phyloP scores from a whole-genome alignment of 2,888 invertebrate genomes.

The Pachycephus smyrnensis region DNA sequence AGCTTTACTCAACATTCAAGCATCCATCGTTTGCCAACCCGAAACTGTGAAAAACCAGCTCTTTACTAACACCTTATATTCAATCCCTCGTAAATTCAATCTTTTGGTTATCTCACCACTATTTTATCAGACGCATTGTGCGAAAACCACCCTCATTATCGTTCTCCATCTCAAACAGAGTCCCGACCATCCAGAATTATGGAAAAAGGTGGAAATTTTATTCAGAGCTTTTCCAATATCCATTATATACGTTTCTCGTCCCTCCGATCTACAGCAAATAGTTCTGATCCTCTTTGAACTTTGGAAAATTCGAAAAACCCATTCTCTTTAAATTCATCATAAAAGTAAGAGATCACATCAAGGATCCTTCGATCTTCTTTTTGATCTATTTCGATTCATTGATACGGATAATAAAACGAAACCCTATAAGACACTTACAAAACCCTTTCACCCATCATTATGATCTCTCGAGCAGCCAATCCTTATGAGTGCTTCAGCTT shows the following conservation, averaged over 20 bases:
- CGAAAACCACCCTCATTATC: not conserved
- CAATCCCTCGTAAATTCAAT: not conserved
- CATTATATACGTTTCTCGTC: not conserved
- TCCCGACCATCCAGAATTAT: not conserved
- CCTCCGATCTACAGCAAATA: not conserved
- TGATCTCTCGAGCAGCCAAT: not conserved
- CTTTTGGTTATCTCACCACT: not conserved
- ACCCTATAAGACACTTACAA: not conserved
- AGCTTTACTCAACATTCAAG: not conserved
- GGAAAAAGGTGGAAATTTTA: not conserved
- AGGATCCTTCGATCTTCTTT: not conserved
- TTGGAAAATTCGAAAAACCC: not conserved
- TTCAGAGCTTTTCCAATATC: not conserved
- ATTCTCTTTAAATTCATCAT: not conserved
- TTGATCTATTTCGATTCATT: not conserved
- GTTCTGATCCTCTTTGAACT: not conserved
- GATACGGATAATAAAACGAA: not conserved
- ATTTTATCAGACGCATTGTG: not conserved
- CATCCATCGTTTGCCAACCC: not conserved
- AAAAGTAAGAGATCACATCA: not conserved
- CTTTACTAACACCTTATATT: not conserved
- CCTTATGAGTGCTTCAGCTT: not conserved
- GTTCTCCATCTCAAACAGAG: not conserved
- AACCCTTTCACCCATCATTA: not conserved
- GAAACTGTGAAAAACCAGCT: not conserved